These are phyloP conservation scores for Scaptomyza reducta DNA, from an alignment of 2,888 invertebrate genomes.

Conservation along the genomic window DNA sequence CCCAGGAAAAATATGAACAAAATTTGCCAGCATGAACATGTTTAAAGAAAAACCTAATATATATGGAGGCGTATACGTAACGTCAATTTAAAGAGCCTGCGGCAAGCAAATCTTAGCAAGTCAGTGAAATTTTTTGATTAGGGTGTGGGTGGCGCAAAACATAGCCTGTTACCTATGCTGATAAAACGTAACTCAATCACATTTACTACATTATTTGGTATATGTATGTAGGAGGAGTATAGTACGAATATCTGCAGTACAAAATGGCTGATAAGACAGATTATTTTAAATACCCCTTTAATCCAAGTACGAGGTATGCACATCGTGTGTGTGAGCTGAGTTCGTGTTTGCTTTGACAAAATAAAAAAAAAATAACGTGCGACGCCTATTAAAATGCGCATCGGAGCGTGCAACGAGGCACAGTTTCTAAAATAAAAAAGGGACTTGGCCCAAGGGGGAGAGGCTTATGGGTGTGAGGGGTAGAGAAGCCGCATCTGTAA, in stretches of 20 bases:
- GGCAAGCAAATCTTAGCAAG: conserved; percentile 29
- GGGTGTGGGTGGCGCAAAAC: no score
- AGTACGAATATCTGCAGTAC: no score
- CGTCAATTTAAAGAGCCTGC: conserved; percentile 60
- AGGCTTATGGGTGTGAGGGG: no score
- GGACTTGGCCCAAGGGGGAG: no score
- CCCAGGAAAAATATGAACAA: conserved; percentile 46
- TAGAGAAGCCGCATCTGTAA: conserved; percentile 21
- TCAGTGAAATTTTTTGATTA: no score
- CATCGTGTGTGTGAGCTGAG: conserved; percentile 1
- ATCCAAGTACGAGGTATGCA: conserved; percentile 10
- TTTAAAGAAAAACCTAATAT: conserved; percentile 51
- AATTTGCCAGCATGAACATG: conserved; percentile 42
- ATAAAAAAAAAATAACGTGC: conserved; percentile 52
- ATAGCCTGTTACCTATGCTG: neutral
- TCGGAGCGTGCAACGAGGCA: neutral
- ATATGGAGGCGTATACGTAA: conserved; percentile 52
- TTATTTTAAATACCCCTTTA: neutral
- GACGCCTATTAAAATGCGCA: conserved; percentile 51
- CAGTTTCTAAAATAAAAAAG: no score
- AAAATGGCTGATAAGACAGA: no score
- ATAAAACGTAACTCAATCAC: neutral
- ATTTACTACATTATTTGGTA: neutral
- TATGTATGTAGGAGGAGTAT: neutral
- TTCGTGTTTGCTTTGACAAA: conserved; percentile 22